Evolutionary conservation across 2,888 invertebrate species (phyloP).

Genomic region (Osmoderma eremita): DNA sequence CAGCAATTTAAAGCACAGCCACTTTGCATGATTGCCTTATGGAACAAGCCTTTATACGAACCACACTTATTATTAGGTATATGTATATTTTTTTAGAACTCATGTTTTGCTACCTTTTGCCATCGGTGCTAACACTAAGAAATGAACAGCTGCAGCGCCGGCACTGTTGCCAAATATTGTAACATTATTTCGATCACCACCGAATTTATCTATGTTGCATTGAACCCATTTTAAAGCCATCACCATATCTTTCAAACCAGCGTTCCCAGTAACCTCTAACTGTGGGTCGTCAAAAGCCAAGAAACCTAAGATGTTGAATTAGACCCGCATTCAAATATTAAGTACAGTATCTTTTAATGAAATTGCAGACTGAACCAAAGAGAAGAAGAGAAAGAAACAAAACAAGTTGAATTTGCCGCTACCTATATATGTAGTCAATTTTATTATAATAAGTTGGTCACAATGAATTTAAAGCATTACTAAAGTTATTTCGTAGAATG

Average conservation of each 20-base stretch:
- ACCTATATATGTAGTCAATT: no score
- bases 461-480: no score
- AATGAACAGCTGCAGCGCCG: slow-evolving; percentile 65
- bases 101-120: slow-evolving; percentile 39
- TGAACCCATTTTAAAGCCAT: slow-evolving; percentile 67
- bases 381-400: no score
- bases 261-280: slow-evolving; percentile 66
- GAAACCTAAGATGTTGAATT: slow-evolving; percentile 60
- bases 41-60: slow-evolving; percentile 36
- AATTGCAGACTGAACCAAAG: no score
- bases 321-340: background rate
- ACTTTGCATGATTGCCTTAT: slow-evolving; percentile 47
- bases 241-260: slow-evolving; percentile 67
- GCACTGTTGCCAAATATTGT: slow-evolving; percentile 68
- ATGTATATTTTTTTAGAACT: background rate
- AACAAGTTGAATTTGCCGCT: no score
- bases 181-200: slow-evolving; percentile 66
- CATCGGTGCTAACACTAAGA: slow-evolving; percentile 65
- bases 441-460: no score
- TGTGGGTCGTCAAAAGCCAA: slow-evolving; percentile 63
- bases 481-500: no score
- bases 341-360: no score
- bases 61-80: background rate
- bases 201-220: slow-evolving; percentile 64
- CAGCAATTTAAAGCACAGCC: slow-evolving; percentile 41